Evolutionary conservation across 1,140 invertebrate species (phyloP).

Genomic region (Andrena cerasifolii): DNA sequence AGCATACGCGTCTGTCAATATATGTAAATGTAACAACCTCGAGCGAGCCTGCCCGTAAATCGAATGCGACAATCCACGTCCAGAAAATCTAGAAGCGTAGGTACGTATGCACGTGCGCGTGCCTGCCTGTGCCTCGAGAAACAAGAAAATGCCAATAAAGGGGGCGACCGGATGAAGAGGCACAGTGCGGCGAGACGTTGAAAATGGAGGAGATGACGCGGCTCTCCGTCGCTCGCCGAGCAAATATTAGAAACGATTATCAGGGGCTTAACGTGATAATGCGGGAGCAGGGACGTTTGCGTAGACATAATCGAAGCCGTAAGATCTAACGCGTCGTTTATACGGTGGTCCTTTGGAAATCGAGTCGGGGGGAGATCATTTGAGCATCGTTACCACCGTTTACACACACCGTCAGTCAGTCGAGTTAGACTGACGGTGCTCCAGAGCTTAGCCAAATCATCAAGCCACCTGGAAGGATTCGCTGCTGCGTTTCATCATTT

Average conservation of each 20-base stretch:
- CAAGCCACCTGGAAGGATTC: conserved; percentile 17
- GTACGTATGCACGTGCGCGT: not conserved
- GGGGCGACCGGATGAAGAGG: not conserved
- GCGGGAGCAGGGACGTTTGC: conserved; percentile 25
- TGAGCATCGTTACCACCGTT: conserved; percentile 56
- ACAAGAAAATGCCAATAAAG: conserved; percentile 14
- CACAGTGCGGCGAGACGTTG: not conserved
- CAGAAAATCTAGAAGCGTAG: conserved; percentile 7
- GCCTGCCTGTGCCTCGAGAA: not conserved
- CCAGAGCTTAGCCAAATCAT: conserved; percentile 42
- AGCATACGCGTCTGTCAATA: conserved; percentile 38
- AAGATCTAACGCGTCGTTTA: conserved; percentile 35
- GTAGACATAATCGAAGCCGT: conserved; percentile 42
- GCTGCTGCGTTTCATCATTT: conserved; percentile 26
- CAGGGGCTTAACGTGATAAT: conserved; percentile 15
- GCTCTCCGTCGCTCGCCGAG: conserved; percentile 6
- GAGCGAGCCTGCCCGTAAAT: conserved; percentile 2
- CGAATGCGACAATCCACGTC: conserved; percentile 28
- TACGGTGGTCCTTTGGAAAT: conserved; percentile 43
- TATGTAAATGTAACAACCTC: conserved; percentile 32
- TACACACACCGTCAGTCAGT: conserved; percentile 30
- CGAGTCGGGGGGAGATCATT: conserved; percentile 57
- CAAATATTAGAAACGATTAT: not conserved
- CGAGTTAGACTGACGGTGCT: conserved; percentile 20
- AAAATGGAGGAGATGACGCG: not conserved